A percentile compares a stretch with the other conserved stretches of the same genome.
phyloP scores from a whole-genome alignment of 2,113 vertebrate species.

The Lontra canadensis region DNA sequence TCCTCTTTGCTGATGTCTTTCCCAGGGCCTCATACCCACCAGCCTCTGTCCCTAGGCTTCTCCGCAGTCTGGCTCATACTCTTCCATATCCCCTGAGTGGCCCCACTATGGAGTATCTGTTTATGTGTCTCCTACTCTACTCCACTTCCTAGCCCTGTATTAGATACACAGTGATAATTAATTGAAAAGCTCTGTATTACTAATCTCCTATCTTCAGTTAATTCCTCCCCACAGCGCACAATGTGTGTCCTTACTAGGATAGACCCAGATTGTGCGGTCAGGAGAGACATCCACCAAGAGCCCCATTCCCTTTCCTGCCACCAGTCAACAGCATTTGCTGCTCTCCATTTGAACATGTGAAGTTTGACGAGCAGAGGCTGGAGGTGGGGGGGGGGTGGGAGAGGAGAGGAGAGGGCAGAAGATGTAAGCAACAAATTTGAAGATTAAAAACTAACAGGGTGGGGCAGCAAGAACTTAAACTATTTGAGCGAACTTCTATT shows the following conservation, averaged over 20 bases:
- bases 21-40: not conserved
- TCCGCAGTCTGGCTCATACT: not conserved
- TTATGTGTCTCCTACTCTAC: fast-evolving
- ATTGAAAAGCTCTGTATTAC: not conserved
- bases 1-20: not conserved
- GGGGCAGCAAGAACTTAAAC: not conserved
- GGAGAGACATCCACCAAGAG: fast-evolving
- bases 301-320: too few species aligned
- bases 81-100: fast-evolving
- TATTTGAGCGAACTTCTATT: not conserved
- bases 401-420: not conserved
- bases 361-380: not conserved
- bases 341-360: not conserved
- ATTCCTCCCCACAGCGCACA: not conserved
- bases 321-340: not conserved
- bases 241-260: fast-evolving
- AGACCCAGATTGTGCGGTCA: fast-evolving
- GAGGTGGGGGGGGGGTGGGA: fast-evolving
- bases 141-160: fast-evolving
- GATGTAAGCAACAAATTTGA: not conserved
- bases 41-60: not conserved
- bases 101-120: fast-evolving
- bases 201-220: fast-evolving
- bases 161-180: fast-evolving
- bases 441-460: not conserved